Evolutionary conservation across 2,113 vertebrate species (phyloP), one percentile per base, ranked within the genome.

Genomic region (Rhagologus leucostigma): DNA sequence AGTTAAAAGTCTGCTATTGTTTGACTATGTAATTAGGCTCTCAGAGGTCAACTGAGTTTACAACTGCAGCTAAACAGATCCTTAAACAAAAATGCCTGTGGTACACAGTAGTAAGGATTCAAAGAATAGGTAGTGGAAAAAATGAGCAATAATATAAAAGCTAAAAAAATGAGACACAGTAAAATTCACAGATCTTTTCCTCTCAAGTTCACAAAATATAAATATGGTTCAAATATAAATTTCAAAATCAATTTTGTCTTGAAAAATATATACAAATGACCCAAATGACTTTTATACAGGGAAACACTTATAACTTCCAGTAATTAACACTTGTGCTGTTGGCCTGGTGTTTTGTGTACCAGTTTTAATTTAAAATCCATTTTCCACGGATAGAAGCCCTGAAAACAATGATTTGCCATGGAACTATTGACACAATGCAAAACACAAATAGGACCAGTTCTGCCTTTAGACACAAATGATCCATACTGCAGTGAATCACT

Each of bases 381-480:
- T 90, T 94, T 88, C 42, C 30, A 20, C 42, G 24, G 42, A 53
- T 80, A 67, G 79, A 74, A 77, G 30, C 47, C 55, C 59, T 67
- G 26, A 90, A 93, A 88, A 89, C 39, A 93, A 63, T 81, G 11
- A 59, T 90, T 94, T 93, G 26, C 57, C 53, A 57, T 83, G 92
- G 90, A 93, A 97, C 95, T 93, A 71, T 19, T 89, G 78, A 85
- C 88, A 90, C 59, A 76, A 68, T 24, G 30, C 50, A 74, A 69
- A 79, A 83, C 26, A 95, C 71, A 92, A 92, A 80, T 50, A 83
- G 59, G 41, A 88, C 32, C 26, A 33, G 10, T 53, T 94, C 67
- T 95, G 70, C 88, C 62, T 92, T 93, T 69, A 65, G 59, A 83
- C 79, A 67, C 41, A 69, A 92, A 55, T 95, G 90, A 96, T 94